Evolutionary conservation across 1,140 invertebrate species (phyloP), one percentile per base, ranked within the genome.

Genomic region (Drusus annulatus): DNA sequence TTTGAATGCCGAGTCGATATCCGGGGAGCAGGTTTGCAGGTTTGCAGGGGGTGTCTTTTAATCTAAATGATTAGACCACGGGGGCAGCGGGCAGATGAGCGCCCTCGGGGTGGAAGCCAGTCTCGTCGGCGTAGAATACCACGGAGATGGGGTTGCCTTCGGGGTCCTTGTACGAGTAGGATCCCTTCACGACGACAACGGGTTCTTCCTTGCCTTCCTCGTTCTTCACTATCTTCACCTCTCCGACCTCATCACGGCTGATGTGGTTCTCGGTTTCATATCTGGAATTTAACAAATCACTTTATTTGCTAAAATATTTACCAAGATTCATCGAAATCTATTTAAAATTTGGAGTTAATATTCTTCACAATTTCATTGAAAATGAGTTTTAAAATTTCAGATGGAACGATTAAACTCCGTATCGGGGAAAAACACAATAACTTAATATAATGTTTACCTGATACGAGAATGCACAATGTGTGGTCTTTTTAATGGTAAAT

Each of bases 41-140:
- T 3, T 21, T 8, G 23, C 56, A 17, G n/a, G 15, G 56, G 17
- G 56, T 21, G 56, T 60, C 19, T 45, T 2, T 1, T 21, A 0
- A 23, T 23, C n/a, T 45, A 60, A 19, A 23, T 0, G 56, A 3
- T 60, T 19, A 90, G 16, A 91, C 91, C 36, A 90, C 91, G 51
- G 95, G 95, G 19, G n/a, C n/a, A n/a, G n/a, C n/a, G n/a, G n/a
- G n/a, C n/a, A 96, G 87, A 86, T 95, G 94, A 51, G 92, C 91
- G 25, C 94, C 94, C 75, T 92, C 87, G 3, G 94, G 93, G 81
- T 93, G 93, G 89, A 95, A 96, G 13, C 94, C 95, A 79, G 93
- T 93, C 85, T 96, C 94, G 83, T 96, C 94, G 28, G 95, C 95
- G 28, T 92, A 92, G 90, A 96, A 97, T 4, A 91, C 92, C 23